Percentiles rank a stretch among this genome's conserved stretches.
Conservation (phyloP, 2,888 invertebrate genomes). For the Allophyes oxyacanthae region DNA sequence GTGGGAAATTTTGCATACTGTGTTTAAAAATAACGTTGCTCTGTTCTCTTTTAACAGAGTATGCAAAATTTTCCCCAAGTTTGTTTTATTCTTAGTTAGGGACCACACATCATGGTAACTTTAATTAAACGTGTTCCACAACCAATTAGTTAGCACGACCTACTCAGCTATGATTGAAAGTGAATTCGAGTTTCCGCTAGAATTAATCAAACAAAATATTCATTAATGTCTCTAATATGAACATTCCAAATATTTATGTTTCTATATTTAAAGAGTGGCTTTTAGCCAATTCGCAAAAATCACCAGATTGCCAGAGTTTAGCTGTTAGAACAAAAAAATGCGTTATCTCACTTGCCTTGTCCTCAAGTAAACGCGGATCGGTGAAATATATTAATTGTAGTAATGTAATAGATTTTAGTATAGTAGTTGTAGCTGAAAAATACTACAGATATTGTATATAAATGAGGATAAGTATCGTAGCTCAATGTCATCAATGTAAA, state of each 20-base stretch:
- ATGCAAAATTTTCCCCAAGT: no score
- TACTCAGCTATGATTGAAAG: slow-evolving; percentile 7
- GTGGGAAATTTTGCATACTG: no score
- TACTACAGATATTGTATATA: no score
- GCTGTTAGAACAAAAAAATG: neutral
- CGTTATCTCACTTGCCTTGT: no score
- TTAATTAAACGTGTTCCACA: neutral
- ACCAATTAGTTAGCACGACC: slow-evolving; percentile 4
- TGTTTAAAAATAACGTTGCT: no score
- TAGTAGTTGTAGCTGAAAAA: no score
- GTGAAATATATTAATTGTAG: no score
- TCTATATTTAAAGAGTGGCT: slow-evolving; percentile 11
- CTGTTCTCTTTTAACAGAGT: no score
- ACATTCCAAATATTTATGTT: slow-evolving; percentile 31
- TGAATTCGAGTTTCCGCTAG: slow-evolving; percentile 10
- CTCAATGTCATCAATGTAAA: no score
- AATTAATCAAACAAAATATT: slow-evolving; percentile 21
- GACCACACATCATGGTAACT: slow-evolving; percentile 2
- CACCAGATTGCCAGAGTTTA: neutral
- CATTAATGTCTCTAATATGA: slow-evolving; percentile 28
- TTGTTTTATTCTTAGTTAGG: neutral
- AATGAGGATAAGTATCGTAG: no score
- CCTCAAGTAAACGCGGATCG: no score
- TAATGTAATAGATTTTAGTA: no score
- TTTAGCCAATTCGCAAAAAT: neutral